phyloP scores from a whole-genome alignment of 2,797 vertebrate genomes.

The Sebastes steindachneri region DNA sequence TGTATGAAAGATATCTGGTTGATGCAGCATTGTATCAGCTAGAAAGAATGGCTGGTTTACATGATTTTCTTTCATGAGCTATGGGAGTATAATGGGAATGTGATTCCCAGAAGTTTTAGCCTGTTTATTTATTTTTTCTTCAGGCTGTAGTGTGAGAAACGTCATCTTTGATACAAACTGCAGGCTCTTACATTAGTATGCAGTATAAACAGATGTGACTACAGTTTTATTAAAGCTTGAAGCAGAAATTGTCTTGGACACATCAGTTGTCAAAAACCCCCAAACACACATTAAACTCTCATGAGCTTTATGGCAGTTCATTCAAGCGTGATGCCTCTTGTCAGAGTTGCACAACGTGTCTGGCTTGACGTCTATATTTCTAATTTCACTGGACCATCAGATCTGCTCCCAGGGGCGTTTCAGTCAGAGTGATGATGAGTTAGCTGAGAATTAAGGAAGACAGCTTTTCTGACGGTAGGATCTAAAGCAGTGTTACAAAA shows the following conservation, averaged over 20 bases:
- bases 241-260: conserved; percentile 1
- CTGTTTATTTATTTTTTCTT: not conserved
- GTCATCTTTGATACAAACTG: not conserved
- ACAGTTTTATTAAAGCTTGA: not conserved
- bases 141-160: not conserved
- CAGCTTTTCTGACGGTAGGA: not conserved
- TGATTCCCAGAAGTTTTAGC: not conserved
- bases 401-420: conserved; percentile 27
- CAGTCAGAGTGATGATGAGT: not conserved
- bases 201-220: not conserved
- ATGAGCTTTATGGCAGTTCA: conserved; percentile 13
- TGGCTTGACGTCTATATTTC: conserved; percentile 7
- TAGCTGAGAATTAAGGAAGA: not conserved
- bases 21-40: not conserved
- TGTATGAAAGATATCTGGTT: too few relatives aligned
- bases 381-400: conserved; percentile 62
- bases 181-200: not conserved
- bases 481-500: conserved; percentile 1
- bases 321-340: not conserved
- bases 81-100: not conserved
- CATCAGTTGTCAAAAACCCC: not conserved
- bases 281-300: not conserved
- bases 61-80: not conserved
- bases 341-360: not conserved
- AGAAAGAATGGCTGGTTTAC: not conserved